Percentiles rank a stretch among this genome's conserved stretches.
These are phyloP conservation scores for Batillaria attramentaria DNA, from an alignment of 1,140 invertebrate genomes.

Conservation along the genomic window DNA sequence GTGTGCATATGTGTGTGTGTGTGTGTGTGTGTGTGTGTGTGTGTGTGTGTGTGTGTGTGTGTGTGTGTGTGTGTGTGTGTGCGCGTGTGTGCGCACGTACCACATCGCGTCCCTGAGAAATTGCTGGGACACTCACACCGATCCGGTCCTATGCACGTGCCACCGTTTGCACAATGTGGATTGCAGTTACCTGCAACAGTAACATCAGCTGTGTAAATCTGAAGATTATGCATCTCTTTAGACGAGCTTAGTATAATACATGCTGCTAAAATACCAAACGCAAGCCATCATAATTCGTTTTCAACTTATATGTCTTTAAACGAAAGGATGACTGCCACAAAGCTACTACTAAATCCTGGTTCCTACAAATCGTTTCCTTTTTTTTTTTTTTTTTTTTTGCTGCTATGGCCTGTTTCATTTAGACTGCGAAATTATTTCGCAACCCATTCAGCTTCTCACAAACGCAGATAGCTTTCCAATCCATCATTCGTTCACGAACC, in stretches of 20 bases:
- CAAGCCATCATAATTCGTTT: neutral
- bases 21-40: neutral
- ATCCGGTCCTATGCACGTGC: constrained; percentile 81
- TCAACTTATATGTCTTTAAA: neutral
- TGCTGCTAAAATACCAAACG: constrained; percentile 1
- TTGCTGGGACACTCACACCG: constrained; percentile 81
- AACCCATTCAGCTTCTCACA: neutral
- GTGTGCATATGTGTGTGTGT: neutral
- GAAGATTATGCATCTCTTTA: neutral
- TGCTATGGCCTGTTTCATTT: neutral
- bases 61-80: neutral
- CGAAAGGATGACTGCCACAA: too few species aligned
- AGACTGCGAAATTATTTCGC: neutral
- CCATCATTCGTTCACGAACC: neutral
- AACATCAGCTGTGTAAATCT: neutral
- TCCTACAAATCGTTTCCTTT: neutral
- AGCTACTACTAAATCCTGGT: neutral
- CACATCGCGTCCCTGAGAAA: constrained; percentile 82
- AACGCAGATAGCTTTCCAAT: neutral
- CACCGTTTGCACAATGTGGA: constrained; percentile 83
- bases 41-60: neutral
- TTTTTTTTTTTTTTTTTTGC: neutral
- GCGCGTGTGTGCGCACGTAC: neutral
- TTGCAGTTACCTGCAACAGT: constrained; percentile 41
- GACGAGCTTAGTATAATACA: constrained; percentile 21